Conservation (phyloP, 1,140 invertebrate genomes). For the Grapholita molesta region DNA sequence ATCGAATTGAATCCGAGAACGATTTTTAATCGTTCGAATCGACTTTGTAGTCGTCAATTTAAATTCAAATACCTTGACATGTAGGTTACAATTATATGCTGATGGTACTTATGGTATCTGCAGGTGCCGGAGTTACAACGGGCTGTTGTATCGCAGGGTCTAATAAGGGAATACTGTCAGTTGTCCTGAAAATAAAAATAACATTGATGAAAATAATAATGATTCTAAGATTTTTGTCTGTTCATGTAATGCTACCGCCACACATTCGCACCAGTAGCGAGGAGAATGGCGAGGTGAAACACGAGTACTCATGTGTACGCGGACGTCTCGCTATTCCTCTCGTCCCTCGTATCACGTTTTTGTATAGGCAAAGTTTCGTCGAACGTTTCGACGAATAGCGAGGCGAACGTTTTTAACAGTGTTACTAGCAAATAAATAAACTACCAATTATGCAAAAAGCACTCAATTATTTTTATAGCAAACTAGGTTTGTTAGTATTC, state of each 20-base stretch:
- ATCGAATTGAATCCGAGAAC: neutral
- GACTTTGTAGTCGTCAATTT: neutral
- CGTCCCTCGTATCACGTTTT: neutral
- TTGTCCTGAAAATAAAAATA: constrained; percentile 56
- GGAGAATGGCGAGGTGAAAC: too few relatives aligned
- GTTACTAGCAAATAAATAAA: neutral
- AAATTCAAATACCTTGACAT: neutral
- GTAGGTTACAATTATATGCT: constrained; percentile 51
- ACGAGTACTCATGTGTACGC: too few relatives aligned
- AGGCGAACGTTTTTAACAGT: neutral
- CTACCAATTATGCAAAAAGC: neutral
- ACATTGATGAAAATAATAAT: too few relatives aligned
- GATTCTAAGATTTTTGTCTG: neutral
- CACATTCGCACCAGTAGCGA: too few relatives aligned
- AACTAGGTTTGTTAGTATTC: too few relatives aligned
- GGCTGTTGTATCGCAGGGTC: constrained; percentile 62
- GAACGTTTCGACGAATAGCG: too few relatives aligned
- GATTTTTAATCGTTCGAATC: constrained; percentile 1
- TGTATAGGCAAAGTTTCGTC: too few relatives aligned
- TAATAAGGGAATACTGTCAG: constrained; percentile 64
- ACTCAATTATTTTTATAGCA: too few relatives aligned
- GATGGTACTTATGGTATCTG: constrained; percentile 69
- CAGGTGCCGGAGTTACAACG: constrained; percentile 56
- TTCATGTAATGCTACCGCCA: too few relatives aligned
- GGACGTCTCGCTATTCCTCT: neutral